Percentiles rank a stretch among this genome's conserved stretches.
These are phyloP conservation scores for Corynorhinus townsendii DNA, from an alignment of 2,113 vertebrate genomes.

Conservation along the genomic window DNA sequence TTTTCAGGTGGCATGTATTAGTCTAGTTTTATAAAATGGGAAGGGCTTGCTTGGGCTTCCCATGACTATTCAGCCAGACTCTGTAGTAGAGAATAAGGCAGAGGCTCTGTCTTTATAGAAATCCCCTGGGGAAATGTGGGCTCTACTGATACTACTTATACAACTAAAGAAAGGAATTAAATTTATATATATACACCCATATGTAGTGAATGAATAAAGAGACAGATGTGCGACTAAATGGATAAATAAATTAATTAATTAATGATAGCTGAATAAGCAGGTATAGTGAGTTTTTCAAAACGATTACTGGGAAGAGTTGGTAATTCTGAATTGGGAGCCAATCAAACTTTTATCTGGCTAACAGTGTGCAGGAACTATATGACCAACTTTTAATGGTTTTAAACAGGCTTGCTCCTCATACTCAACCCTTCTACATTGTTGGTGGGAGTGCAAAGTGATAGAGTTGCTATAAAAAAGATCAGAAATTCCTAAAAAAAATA, in stretches of 20 bases:
- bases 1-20: background rate
- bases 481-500: background rate
- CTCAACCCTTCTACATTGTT: fast-evolving
- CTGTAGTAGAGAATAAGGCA: background rate
- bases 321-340: background rate
- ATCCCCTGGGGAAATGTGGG: background rate
- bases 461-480: background rate
- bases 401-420: background rate
- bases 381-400: background rate
- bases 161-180: background rate
- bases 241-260: background rate
- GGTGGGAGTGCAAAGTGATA: background rate
- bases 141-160: background rate
- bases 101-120: background rate
- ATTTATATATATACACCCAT: background rate
- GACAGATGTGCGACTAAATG: background rate
- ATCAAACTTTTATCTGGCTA: background rate
- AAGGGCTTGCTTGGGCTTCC: background rate
- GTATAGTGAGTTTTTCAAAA: background rate
- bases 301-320: background rate
- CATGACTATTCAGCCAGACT: background rate
- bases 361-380: background rate
- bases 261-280: background rate
- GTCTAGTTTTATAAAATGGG: background rate
- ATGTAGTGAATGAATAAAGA: background rate